Evolutionary conservation across 2,888 invertebrate genomes (phyloP).

Genomic region (Caenorhabditis uteleia): DNA sequence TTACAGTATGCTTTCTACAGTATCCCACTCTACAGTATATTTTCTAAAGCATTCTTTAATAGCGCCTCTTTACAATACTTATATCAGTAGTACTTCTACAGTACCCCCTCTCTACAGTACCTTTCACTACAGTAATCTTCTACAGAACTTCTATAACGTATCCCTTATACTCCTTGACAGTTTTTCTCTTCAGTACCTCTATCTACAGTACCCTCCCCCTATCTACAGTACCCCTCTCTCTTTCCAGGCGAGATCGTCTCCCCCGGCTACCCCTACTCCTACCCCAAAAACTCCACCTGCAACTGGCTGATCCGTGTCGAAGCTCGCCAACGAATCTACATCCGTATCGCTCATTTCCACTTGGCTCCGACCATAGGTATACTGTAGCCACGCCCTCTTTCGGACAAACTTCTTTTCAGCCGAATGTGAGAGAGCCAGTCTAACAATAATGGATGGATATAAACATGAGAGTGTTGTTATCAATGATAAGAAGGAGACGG

Average conservation of each 20-base stretch:
- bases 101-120: no score
- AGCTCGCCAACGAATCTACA: constrained; percentile 70
- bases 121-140: no score
- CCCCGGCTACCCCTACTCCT: constrained; percentile 71
- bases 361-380: constrained; percentile 63
- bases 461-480: constrained; percentile 47
- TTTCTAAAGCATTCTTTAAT: no score
- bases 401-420: constrained; percentile 41
- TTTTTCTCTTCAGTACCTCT: no score
- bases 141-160: no score
- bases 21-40: no score
- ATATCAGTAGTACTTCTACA: no score
- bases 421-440: constrained; percentile 71
- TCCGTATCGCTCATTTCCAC: constrained; percentile 71
- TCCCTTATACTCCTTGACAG: no score
- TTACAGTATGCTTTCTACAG: no score
- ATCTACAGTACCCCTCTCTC: background rate
- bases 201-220: no score
- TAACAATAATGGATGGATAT: constrained; percentile 71
- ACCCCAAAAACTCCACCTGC: constrained; percentile 71
- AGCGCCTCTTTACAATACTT: no score
- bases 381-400: no score
- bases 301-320: constrained; percentile 72
- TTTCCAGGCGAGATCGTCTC: constrained; percentile 69
- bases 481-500: constrained; percentile 20